phyloP scores from a whole-genome alignment of 2,888 invertebrate genomes.

The Trilocha varians region DNA sequence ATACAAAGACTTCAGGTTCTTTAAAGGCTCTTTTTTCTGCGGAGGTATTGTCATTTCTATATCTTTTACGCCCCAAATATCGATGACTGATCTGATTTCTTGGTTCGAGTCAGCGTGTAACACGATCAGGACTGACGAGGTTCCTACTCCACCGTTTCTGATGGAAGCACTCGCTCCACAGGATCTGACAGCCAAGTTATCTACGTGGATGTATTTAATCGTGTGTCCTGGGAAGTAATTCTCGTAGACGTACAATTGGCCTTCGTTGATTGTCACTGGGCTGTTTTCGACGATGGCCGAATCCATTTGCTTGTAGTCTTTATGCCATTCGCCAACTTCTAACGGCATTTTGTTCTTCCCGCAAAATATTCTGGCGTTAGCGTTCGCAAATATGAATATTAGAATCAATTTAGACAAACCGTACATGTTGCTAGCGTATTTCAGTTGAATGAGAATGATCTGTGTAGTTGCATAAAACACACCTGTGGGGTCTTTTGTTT shows the following conservation, averaged over 20 bases:
- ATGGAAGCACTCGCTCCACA: constrained; percentile 49
- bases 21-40: constrained; percentile 11
- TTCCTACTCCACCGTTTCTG: constrained; percentile 41
- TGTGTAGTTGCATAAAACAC: constrained; percentile 8
- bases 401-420: constrained; percentile 8
- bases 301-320: constrained; percentile 38
- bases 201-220: constrained; percentile 51
- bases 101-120: constrained; percentile 41
- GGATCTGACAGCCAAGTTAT: constrained; percentile 46
- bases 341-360: constrained; percentile 38
- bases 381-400: constrained; percentile 9
- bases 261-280: constrained; percentile 42
- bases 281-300: constrained; percentile 48
- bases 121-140: constrained; percentile 41
- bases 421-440: neutral
- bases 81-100: constrained; percentile 53
- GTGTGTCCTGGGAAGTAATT: constrained; percentile 45
- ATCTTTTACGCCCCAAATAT: constrained; percentile 48
- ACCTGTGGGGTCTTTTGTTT: constrained; percentile 12
- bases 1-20: constrained; percentile 30
- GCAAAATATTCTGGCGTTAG: constrained; percentile 32
- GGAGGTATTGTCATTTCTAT: constrained; percentile 1
- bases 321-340: constrained; percentile 44
- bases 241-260: constrained; percentile 55
- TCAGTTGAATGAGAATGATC: neutral